These are phyloP conservation scores for Bellardia pandia DNA, from an alignment of 2,888 invertebrate species.

Conservation along the genomic window DNA sequence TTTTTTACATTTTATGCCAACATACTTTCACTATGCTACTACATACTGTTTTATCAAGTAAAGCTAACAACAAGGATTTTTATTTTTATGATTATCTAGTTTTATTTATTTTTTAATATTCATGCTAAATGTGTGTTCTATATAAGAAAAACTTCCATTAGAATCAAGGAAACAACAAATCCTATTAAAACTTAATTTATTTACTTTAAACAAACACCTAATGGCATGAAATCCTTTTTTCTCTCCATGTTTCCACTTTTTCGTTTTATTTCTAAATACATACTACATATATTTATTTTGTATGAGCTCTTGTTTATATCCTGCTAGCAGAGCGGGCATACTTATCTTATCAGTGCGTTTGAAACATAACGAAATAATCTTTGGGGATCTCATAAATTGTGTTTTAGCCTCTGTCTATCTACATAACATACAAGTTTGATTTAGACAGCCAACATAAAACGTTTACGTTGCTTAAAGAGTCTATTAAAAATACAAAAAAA, in stretches of 20 bases:
- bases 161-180: conserved; percentile 69
- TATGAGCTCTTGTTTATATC: neutral
- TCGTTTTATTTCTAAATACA: neutral
- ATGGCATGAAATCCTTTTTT: conserved; percentile 68
- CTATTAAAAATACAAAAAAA: neutral
- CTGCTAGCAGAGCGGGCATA: conserved; percentile 40
- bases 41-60: neutral
- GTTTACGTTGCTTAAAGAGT: conserved; percentile 14
- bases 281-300: neutral
- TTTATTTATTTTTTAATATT: neutral
- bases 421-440: neutral
- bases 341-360: conserved; percentile 56
- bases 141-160: conserved; percentile 50
- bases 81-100: neutral
- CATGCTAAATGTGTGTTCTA: conserved; percentile 21
- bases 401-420: neutral
- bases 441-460: conserved; percentile 14
- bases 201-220: conserved; percentile 73
- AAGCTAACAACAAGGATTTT: neutral
- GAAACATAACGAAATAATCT: conserved; percentile 59
- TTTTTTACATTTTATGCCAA: conserved; percentile 17
- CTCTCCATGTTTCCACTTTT: conserved; percentile 34
- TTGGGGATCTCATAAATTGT: conserved; percentile 54
- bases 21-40: conserved; percentile 8
- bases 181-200: conserved; percentile 73